Conservation (phyloP, 2,797 vertebrate species). For the Denticeps clupeoides region DNA sequence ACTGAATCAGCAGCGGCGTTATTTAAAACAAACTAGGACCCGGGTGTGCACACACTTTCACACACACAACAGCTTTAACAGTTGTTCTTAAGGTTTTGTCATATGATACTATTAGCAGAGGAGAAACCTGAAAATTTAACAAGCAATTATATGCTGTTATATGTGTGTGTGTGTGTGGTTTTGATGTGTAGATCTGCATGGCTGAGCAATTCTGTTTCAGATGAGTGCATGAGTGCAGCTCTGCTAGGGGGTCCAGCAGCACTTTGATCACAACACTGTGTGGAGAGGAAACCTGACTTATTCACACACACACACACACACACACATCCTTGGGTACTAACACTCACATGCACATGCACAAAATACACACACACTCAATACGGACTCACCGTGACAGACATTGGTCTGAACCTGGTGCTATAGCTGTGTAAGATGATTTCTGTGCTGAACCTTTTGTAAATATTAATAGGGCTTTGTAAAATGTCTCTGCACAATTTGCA, state of each 20-base stretch:
- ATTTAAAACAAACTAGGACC: slow-evolving; percentile 5
- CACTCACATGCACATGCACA: background rate
- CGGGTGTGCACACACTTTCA: slow-evolving; percentile 7
- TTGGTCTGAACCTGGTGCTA: no score
- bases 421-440: no score
- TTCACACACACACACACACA: slow-evolving; percentile 1
- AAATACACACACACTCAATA: no score
- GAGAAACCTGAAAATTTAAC: no score
- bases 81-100: no score
- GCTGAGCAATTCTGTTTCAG: slow-evolving; percentile 58
- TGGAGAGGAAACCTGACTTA: slow-evolving; percentile 61
- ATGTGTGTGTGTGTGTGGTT: slow-evolving; percentile 34
- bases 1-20: slow-evolving; percentile 41
- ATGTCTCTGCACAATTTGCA: no score
- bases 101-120: no score
- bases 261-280: slow-evolving; percentile 67
- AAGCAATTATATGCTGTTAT: slow-evolving; percentile 10
- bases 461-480: no score
- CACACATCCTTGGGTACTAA: no score
- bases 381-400: no score
- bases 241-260: slow-evolving; percentile 55
- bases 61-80: no score
- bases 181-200: slow-evolving; percentile 45
- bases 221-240: slow-evolving; percentile 55
- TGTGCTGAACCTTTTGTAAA: no score